Conservation (phyloP, 2,113 vertebrate genomes). For the Enhydra lutris region DNA sequence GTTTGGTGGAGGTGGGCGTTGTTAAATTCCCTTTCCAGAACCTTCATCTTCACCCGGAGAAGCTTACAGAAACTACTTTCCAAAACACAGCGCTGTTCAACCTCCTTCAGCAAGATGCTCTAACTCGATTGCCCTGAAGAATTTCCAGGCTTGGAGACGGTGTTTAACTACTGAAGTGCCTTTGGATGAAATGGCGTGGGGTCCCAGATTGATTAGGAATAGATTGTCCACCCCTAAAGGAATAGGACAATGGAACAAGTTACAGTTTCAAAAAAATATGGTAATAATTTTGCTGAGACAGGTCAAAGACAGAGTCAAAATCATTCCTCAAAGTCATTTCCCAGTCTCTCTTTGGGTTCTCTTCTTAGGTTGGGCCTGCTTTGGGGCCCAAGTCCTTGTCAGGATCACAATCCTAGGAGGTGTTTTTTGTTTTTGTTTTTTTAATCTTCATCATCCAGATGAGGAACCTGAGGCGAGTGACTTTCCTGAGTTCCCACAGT, state of each 20-base stretch:
- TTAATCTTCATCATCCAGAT: not conserved
- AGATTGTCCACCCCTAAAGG: not conserved
- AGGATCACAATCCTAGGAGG: not conserved
- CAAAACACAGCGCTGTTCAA: not conserved
- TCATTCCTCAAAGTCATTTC: not conserved
- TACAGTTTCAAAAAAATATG: not conserved
- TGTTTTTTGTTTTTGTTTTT: not conserved
- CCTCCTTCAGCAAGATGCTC: not conserved
- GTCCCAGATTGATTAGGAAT: not conserved
- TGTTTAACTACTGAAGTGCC: not conserved
- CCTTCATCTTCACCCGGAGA: not conserved
- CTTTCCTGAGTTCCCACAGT: not conserved
- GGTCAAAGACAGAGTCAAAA: not conserved
- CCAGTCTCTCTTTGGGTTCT: not conserved
- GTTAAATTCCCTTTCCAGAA: not conserved
- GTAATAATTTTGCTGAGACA: not conserved
- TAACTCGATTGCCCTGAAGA: not conserved
- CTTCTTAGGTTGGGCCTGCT: not conserved
- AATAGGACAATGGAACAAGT: not conserved
- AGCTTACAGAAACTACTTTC: not conserved
- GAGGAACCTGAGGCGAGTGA: not conserved
- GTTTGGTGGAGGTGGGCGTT: not conserved
- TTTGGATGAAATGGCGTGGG: not conserved
- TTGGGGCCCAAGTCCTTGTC: not conserved
- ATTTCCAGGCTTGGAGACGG: not conserved